A percentile compares a stretch with the other conserved stretches of the same genome.
Evolutionary conservation across 2,888 invertebrate genomes (phyloP).

Genomic region (Eumerus sabulonum): DNA sequence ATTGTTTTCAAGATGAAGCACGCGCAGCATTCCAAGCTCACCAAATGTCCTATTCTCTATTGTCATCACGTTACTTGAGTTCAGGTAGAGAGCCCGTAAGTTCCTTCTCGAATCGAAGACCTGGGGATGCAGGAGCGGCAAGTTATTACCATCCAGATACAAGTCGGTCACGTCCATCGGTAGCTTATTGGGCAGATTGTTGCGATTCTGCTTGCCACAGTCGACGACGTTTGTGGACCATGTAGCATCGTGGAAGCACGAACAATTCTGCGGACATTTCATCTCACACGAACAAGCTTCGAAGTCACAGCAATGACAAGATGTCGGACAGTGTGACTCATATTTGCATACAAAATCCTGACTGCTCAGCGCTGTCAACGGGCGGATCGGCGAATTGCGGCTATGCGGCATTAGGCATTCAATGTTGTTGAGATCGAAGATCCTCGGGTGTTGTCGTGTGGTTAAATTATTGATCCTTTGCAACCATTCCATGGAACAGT

Average conservation of each 20-base stretch:
- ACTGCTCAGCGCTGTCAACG: conserved; percentile 87
- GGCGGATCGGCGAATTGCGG: conserved; percentile 88
- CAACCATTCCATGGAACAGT: conserved; percentile 97
- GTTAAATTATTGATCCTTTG: conserved; percentile 93
- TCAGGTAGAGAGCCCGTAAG: conserved; percentile 91
- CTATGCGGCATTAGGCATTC: conserved; percentile 93
- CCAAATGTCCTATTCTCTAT: conserved; percentile 95
- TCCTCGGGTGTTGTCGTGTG: conserved; percentile 89
- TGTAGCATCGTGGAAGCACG: conserved; percentile 95
- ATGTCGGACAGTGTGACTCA: conserved; percentile 94
- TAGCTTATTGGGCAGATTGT: conserved; percentile 84
- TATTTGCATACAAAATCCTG: conserved; percentile 95
- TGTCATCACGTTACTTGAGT: conserved; percentile 89
- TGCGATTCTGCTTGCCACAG: conserved; percentile 84
- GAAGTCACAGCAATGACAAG: conserved; percentile 97
- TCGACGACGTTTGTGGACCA: conserved; percentile 96
- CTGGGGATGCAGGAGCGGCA: conserved; percentile 90
- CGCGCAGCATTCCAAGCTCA: conserved; percentile 88
- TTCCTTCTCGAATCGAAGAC: conserved; percentile 94
- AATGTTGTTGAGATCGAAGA: conserved; percentile 93
- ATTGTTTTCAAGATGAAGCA: conserved; percentile 92
- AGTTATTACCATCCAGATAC: conserved; percentile 93
- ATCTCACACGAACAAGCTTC: conserved; percentile 98
- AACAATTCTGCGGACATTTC: conserved; percentile 96
- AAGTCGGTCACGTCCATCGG: conserved; percentile 97